Conservation (phyloP, 2,888 invertebrate genomes). For the Drosophila neoperkinsi region DNA sequence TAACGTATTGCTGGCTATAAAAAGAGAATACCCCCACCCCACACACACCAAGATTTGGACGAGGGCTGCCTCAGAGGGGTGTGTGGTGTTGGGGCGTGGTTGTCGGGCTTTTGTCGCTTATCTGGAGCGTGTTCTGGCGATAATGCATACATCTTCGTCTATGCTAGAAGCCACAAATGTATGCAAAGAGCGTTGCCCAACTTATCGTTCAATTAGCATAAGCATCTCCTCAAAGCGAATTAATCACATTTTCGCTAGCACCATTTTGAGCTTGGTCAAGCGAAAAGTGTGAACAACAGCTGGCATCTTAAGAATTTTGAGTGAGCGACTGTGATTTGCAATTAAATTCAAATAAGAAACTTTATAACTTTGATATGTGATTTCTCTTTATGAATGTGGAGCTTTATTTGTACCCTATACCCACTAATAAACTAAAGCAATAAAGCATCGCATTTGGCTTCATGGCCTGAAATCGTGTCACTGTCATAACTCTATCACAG, state of each 20-base stretch:
- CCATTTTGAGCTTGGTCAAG: constrained; percentile 5
- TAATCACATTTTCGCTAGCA: constrained; percentile 37
- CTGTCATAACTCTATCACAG: background rate
- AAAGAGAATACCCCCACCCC: background rate
- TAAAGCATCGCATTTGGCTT: background rate
- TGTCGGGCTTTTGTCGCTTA: constrained; percentile 4
- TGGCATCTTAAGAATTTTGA: background rate
- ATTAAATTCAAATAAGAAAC: background rate
- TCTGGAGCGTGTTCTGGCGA: constrained; percentile 13
- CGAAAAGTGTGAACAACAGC: background rate
- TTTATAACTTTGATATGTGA: background rate
- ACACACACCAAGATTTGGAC: background rate
- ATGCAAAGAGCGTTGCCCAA: constrained; percentile 27
- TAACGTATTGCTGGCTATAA: background rate
- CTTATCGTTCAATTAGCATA: constrained; percentile 73
- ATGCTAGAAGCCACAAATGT: constrained; percentile 14
- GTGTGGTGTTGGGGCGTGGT: background rate
- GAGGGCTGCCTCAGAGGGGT: background rate
- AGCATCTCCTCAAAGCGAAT: constrained; percentile 40
- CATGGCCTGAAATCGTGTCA: background rate
- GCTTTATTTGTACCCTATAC: background rate
- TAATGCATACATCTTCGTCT: constrained; percentile 23
- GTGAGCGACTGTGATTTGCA: background rate
- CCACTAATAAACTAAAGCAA: background rate
- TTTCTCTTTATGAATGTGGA: background rate